Percentiles rank a stretch among this genome's conserved stretches.
phyloP scores from a whole-genome alignment of 2,797 vertebrate genomes.

The Diglossa cyanea region DNA sequence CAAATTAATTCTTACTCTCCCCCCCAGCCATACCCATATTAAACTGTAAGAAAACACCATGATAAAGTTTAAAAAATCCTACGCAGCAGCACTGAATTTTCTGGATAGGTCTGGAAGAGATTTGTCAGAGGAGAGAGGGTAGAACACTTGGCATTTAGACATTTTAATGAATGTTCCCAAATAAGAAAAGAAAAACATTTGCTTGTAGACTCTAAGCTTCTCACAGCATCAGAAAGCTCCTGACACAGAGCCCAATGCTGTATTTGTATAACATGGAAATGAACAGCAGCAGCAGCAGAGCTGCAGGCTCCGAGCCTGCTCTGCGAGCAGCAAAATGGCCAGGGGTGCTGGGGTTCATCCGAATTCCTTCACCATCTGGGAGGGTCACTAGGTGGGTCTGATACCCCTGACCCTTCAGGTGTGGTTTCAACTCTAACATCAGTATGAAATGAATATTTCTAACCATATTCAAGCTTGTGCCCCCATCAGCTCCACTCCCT shows the following conservation, averaged over 20 bases:
- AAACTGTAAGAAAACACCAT: neutral
- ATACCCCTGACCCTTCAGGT: neutral
- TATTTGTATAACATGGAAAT: constrained; percentile 63
- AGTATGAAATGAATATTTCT: neutral
- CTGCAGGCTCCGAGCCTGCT: constrained; percentile 39
- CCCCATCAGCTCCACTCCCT: constrained; percentile 1
- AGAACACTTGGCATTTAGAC: neutral
- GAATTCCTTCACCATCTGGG: neutral
- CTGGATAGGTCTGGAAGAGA: neutral
- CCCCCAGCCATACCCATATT: neutral
- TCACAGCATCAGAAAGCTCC: constrained; percentile 48
- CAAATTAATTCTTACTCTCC: neutral
- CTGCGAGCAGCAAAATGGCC: constrained; percentile 54
- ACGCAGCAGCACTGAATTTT: neutral
- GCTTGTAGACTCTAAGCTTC: constrained; percentile 30
- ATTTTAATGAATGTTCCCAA: neutral
- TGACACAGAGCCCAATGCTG: constrained; percentile 29
- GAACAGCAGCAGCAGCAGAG: constrained; percentile 59
- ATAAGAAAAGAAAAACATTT: constrained; percentile 30
- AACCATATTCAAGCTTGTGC: neutral
- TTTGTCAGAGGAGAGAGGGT: neutral
- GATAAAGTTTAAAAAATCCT: neutral
- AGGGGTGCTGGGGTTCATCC: constrained; percentile 8
- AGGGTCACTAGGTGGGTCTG: neutral
- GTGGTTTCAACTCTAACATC: neutral